Conservation (phyloP, 2,797 vertebrate genomes). For the Notolabrus celidotus region DNA sequence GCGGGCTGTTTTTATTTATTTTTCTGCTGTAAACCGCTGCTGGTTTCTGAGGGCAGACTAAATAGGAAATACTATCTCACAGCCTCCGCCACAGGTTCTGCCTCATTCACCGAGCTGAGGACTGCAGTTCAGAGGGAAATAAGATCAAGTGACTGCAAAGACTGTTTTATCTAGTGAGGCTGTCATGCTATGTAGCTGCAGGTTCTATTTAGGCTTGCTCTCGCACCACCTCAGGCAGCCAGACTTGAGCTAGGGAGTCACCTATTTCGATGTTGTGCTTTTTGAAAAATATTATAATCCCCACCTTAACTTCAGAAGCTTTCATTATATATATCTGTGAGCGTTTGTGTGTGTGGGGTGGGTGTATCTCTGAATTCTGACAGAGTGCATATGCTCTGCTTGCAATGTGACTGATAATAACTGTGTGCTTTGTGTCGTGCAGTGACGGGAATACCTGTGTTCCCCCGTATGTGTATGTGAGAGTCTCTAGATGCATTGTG, state of each 20-base stretch:
- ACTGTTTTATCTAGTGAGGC: conserved; percentile 66
- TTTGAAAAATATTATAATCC: conserved; percentile 56
- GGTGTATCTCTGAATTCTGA: conserved; percentile 19
- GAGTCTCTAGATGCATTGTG: conserved; percentile 1
- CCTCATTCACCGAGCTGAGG: conserved; percentile 32
- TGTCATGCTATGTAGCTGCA: conserved; percentile 61
- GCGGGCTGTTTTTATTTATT: background rate
- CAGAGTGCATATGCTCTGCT: conserved; percentile 15
- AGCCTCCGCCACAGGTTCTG: conserved; percentile 43
- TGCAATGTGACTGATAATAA: conserved; percentile 33
- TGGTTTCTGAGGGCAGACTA: conserved; percentile 33
- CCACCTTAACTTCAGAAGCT: conserved; percentile 31
- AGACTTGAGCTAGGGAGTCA: conserved; percentile 56
- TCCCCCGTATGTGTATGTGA: too few relatives aligned
- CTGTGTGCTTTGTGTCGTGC: conserved; percentile 4
- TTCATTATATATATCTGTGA: conserved; percentile 17
- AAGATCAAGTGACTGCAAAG: conserved; percentile 66
- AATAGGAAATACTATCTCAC: conserved; percentile 46
- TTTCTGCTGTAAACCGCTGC: conserved; percentile 1
- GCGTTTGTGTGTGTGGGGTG: conserved; percentile 3
- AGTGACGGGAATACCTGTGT: conserved; percentile 21
- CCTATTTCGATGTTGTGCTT: conserved; percentile 61
- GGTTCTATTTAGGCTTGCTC: conserved; percentile 57
- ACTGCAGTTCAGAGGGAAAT: conserved; percentile 61
- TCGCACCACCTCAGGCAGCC: conserved; percentile 47